Evolutionary conservation across 2,888 invertebrate species (phyloP), one percentile per base, ranked within the genome.

Genomic region (Bugulina stolonifera): DNA sequence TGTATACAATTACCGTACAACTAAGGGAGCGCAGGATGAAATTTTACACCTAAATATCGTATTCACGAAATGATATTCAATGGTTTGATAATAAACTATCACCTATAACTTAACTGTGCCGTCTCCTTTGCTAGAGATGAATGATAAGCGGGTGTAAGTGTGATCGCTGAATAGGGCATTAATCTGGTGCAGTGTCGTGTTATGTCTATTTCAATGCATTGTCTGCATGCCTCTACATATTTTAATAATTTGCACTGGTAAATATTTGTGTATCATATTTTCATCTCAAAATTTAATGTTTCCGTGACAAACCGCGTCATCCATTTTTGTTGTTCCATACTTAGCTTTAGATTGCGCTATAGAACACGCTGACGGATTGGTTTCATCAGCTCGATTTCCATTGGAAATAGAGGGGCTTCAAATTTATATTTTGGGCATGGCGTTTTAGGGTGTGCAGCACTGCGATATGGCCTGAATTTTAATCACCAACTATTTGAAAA

Each of bases 81-180:
- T n/a, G n/a, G n/a, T 32, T 34, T 27, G 22, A 64, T 64, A 64
- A 64, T 64, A 32, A 32, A 14, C 64, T 64, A 64, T 32, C 64
- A 64, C 64, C 64, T 64, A 64, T 64, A 64, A 10, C 64, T 64
- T 32, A 64, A 64, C 64, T 29, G 32, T 64, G 18, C 32, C 32
- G 64, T 64, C 64, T 64, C 10, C 64, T 64, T 34, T 14, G 25
- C 32, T 10, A 43, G 5, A 43, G 43, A 43, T 43, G 43, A 43
- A 5, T 43, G 43, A 43, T 43, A 43, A 43, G 43, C 18, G 43
- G 18, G 43, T 43, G 43, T 43, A 43, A 43, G 43, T 43, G 43
- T 43, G 43, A 43, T 5, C 43, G 18, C 10, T 43, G 43, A 43
- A 43, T 43, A 18, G 43, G 10, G 18, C 43, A 43, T 43, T 43